A percentile compares a stretch with the other conserved stretches of the same genome.
phyloP scores from a whole-genome alignment of 2,888 invertebrate species.

The Spicauda simplicius region DNA sequence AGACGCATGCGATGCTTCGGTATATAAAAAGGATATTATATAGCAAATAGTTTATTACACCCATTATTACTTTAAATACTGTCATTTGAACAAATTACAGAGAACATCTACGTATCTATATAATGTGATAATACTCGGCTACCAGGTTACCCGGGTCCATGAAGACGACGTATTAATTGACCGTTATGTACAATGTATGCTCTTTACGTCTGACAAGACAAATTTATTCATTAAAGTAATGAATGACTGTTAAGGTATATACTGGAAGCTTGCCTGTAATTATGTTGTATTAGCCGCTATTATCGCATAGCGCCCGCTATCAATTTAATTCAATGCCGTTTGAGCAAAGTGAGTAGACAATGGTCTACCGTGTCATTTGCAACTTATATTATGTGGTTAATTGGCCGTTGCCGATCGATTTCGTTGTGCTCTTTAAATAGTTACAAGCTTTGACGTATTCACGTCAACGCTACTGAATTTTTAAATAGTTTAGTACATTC shows the following conservation, averaged over 20 bases:
- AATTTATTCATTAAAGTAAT: constrained; percentile 68
- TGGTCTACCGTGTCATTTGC: constrained; percentile 52
- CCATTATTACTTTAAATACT: constrained; percentile 8
- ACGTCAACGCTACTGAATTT: neutral
- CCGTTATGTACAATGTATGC: constrained; percentile 43
- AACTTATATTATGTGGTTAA: constrained; percentile 44
- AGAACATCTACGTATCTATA: constrained; percentile 4
- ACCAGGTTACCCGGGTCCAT: constrained; percentile 39
- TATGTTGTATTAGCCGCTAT: constrained; percentile 64
- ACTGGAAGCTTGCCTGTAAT: constrained; percentile 52
- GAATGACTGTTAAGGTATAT: constrained; percentile 52
- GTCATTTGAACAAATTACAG: constrained; percentile 11
- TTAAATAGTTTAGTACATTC: too few species aligned
- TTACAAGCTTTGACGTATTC: neutral
- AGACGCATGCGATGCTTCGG: neutral
- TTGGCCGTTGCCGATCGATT: constrained; percentile 46
- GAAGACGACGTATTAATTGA: constrained; percentile 47
- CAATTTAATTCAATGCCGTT: constrained; percentile 71
- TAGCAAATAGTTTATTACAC: neutral
- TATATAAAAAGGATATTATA: neutral
- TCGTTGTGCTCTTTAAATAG: constrained; percentile 42
- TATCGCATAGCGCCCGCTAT: constrained; percentile 61
- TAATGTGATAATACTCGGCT: constrained; percentile 25
- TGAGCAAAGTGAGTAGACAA: constrained; percentile 54
- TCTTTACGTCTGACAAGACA: constrained; percentile 53